Base-by-base conservation (phyloP, 2,888 invertebrate genomes). In the Tubulanus polymorphus region DNA sequence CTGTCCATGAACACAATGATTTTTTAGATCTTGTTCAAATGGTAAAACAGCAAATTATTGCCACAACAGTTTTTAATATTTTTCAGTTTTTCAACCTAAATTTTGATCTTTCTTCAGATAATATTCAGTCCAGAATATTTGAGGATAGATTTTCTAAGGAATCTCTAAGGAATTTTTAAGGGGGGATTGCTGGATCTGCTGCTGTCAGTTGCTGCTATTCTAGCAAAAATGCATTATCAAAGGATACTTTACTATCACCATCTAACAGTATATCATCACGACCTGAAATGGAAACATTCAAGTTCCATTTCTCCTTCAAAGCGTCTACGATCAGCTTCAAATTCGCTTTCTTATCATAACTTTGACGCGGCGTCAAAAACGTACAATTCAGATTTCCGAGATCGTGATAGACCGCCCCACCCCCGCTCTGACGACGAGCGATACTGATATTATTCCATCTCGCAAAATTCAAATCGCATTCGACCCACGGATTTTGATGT, bases 321-420 rank as follows among this genome's bases (percentile, higher is more conserved):
- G 91, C 89, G 64, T 89, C 84, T 51, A 89, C 88, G 54, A 99
- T 87, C 51, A 95, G 84, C 68, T 90, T 87, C 73, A 99, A 82
- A 82, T 99, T 99, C 69, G 87, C 87, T 69, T 86, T 87, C 55
- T 96, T 84, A 78, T 92, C 86, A 76, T 96, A 95, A 55, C 87
- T 83, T 63, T 88, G 87, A 62, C 88, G 85, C 0, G 89, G 85
- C 12, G 92, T 90, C 71, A 99, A 90, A 79, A 97, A 93, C 0
- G 93, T 90, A 62, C 94, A 84, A 81, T 78, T 78, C 15, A 79
- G 56, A 54, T 79, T 79, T 1, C 94, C 95, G 62, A 85, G 81
- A 79, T 99, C 97, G 78, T 99, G 97, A 79, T 92, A 99, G 26
- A 99, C 95, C 2, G 95, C 89, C 27, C 96, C 97, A 59, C 99